A percentile compares a stretch with the other conserved stretches of the same genome.
Evolutionary conservation across 1,140 invertebrate species (phyloP).

Genomic region (Battus philenor): DNA sequence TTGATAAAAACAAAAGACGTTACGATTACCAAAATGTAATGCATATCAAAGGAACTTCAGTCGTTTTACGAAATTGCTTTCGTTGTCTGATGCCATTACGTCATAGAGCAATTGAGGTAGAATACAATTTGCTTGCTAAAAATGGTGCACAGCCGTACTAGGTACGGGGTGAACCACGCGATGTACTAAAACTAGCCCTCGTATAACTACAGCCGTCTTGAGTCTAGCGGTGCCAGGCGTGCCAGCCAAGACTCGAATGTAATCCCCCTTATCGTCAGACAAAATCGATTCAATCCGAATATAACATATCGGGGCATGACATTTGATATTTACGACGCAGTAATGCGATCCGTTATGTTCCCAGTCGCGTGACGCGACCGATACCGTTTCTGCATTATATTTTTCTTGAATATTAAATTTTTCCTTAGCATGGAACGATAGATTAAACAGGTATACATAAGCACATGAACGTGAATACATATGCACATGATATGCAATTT

Average conservation of each 20-base stretch:
- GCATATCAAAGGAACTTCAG: neutral
- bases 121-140: slow-evolving; percentile 37
- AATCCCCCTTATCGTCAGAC: slow-evolving; percentile 64
- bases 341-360: slow-evolving; percentile 57
- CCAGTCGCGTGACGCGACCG: slow-evolving; percentile 51
- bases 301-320: slow-evolving; percentile 66
- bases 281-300: slow-evolving; percentile 70
- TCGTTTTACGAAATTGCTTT: slow-evolving; percentile 25
- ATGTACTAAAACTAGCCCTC: slow-evolving; percentile 44
- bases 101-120: slow-evolving; percentile 35
- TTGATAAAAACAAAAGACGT: too few species aligned
- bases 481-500: too few species aligned
- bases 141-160: slow-evolving; percentile 47
- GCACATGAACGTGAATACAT: too few species aligned
- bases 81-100: slow-evolving; percentile 33
- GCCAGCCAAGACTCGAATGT: slow-evolving; percentile 56
- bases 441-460: too few species aligned
- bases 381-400: slow-evolving; percentile 35
- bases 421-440: too few species aligned
- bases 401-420: too few species aligned
- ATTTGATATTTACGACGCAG: slow-evolving; percentile 69
- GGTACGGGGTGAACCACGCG: slow-evolving; percentile 48
- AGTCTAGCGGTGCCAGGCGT: slow-evolving; percentile 54
- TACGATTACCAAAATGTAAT: too few species aligned
- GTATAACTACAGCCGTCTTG: slow-evolving; percentile 48